Conservation (phyloP, 2,888 invertebrate species). For the Xestia xanthographa region DNA sequence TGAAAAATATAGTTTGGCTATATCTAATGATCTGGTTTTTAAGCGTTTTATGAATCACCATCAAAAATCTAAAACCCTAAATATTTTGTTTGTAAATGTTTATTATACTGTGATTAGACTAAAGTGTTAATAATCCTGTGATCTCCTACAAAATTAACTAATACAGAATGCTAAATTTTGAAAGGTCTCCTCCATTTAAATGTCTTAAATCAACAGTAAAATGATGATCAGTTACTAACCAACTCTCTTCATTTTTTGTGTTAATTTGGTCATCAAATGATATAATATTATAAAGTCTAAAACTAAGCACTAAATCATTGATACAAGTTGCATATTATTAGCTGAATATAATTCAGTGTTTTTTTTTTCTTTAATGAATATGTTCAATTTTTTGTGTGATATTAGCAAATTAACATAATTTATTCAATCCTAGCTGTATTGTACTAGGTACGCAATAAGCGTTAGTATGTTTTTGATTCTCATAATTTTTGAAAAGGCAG, state of each 20-base stretch:
- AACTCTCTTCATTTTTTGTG: slow-evolving; percentile 8
- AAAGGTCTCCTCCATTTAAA: neutral
- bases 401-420: slow-evolving; percentile 22
- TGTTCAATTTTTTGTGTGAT: neutral
- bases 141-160: neutral
- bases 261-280: neutral
- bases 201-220: slow-evolving; percentile 6
- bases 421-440: slow-evolving; percentile 24
- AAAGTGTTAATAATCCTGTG: neutral
- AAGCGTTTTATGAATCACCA: neutral
- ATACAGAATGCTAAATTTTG: neutral
- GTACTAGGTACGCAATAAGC: neutral
- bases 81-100: neutral
- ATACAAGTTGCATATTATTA: slow-evolving; percentile 18
- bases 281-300: slow-evolving; percentile 11
- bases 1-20: slow-evolving; percentile 17
- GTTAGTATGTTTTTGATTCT: neutral
- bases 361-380: slow-evolving; percentile 1
- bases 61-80: neutral
- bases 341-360: slow-evolving; percentile 17
- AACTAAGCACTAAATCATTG: slow-evolving; percentile 29
- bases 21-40: slow-evolving; percentile 8
- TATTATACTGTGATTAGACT: neutral
- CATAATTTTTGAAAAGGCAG: neutral
- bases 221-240: neutral